Base-by-base conservation (phyloP, 2,113 vertebrate genomes). In the Grammomys dolichurus region DNA sequence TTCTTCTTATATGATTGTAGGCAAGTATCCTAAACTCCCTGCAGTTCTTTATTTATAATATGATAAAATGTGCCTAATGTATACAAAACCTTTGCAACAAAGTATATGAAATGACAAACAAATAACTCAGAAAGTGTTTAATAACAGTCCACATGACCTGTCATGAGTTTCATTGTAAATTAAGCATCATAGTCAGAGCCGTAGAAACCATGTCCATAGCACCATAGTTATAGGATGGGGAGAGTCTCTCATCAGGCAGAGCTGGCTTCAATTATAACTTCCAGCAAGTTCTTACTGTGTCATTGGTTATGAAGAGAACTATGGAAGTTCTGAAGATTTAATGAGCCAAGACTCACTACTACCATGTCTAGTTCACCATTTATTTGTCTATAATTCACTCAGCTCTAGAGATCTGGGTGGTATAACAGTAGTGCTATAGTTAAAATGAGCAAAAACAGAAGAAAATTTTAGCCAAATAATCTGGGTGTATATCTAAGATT, bases 301-400 rank as follows among this genome's bases (percentile, higher is more conserved):
- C 67, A 81, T 81, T 82, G 81, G 76, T 93, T 94, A 90, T 95
- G 76, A 94, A 82, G 33, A 11, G 8, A 92, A 94, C 22, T 60
- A 10, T 40, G 65, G 7, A 48, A 93, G 85, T 80, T 48, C 67
- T 80, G 90, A 58, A 48, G 14, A 88, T 89, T 95, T 94, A 67
- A 81, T 16, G 43, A 54, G 72, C 26, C 89, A 76, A 33, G 16
- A 73, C 73, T 96, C 46, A 78, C 63, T 75, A 54, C 58, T 19
- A 78, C 51, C 24, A 17, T 65, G 26, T 46, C 63, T 76, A 13
- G 14, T 90, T 95, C 92, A 36, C 33, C 48, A 93, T 13, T 48
- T 95, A 31, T 63, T 48, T 91, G 67, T 72, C 40, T 26, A 20
- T 89, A 95, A 84, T 90, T 96, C 75, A 80, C 17, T 78, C 58